phyloP scores from a whole-genome alignment of 2,113 vertebrate species.

The Hirundichthys speculiger region DNA sequence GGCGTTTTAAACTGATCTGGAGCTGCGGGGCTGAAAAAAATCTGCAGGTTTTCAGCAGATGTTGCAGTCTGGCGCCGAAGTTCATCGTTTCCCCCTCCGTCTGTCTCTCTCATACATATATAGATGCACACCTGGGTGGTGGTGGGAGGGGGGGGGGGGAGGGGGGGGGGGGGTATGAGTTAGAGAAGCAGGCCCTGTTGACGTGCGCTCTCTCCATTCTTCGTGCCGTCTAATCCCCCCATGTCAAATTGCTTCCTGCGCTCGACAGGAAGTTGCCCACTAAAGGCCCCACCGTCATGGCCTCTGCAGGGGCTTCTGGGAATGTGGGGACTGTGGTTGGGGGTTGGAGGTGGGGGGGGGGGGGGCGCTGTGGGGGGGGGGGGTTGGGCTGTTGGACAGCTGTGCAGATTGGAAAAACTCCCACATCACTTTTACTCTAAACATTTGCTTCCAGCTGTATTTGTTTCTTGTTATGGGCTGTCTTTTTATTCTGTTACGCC shows the following conservation, averaged over 20 bases:
- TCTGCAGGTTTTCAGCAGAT: slow-evolving; percentile 2
- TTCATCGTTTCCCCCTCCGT: background rate
- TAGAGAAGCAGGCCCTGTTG: slow-evolving; percentile 30
- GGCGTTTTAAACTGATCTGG: too few species aligned
- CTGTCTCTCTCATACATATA: too few species aligned
- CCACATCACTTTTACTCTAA: slow-evolving; percentile 43
- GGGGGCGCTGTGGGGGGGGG: slow-evolving; percentile 6
- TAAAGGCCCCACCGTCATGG: slow-evolving; percentile 62
- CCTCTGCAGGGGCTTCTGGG: slow-evolving; percentile 69
- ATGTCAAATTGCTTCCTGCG: slow-evolving; percentile 80
- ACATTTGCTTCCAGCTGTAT: slow-evolving; percentile 34
- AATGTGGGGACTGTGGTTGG: slow-evolving; percentile 65
- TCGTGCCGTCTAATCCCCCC: slow-evolving; percentile 74
- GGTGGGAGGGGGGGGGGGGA: too few species aligned
- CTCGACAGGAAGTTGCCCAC: slow-evolving; percentile 74
- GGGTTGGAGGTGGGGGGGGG: background rate
- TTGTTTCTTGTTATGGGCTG: background rate
- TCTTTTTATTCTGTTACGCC: too few species aligned
- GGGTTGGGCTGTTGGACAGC: slow-evolving; percentile 63
- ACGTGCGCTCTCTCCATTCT: slow-evolving; percentile 51
- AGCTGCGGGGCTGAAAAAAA: background rate
- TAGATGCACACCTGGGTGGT: too few species aligned
- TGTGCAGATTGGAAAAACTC: slow-evolving; percentile 61
- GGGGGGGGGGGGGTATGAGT: too few species aligned
- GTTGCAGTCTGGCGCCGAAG: slow-evolving; percentile 4